These are phyloP conservation scores for Rhinogobio ventralis DNA, from an alignment of 2,797 vertebrate genomes.

Conservation along the genomic window DNA sequence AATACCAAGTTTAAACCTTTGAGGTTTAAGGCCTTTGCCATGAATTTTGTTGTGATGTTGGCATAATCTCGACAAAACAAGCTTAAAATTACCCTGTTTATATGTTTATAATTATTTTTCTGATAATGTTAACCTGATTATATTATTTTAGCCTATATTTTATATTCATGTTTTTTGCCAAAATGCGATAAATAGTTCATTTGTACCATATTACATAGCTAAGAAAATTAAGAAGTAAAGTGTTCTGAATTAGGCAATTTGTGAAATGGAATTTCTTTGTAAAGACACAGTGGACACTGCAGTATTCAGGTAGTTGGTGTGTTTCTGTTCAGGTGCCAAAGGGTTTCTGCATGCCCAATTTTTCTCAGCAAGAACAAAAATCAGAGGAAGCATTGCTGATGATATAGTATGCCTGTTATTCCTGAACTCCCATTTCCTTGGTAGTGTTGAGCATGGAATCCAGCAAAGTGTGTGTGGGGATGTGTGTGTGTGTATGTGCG, in stretches of 20 bases:
- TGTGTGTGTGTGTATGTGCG: not conserved
- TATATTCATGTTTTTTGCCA: not conserved
- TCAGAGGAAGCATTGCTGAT: slow-evolving; percentile 8
- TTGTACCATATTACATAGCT: not conserved
- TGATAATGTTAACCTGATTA: not conserved
- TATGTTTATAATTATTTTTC: not conserved
- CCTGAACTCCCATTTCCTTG: not conserved
- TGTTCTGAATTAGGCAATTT: not conserved
- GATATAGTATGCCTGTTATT: not conserved
- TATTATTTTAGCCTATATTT: not conserved
- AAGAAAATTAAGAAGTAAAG: not conserved
- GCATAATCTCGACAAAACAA: not conserved
- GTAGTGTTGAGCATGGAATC: slow-evolving; percentile 9
- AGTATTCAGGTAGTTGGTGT: not conserved
- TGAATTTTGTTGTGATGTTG: not conserved
- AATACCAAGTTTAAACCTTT: not conserved
- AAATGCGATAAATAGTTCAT: not conserved
- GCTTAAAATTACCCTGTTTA: not conserved
- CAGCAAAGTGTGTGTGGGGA: slow-evolving; percentile 8
- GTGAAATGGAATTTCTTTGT: not conserved
- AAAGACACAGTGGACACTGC: not conserved
- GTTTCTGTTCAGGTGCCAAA: slow-evolving; percentile 3
- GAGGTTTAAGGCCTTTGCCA: not conserved
- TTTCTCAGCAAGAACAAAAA: not conserved
- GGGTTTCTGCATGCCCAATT: not conserved